Percentiles rank a stretch among this genome's conserved stretches.
phyloP scores from a whole-genome alignment of 2,888 invertebrate genomes.

The Parnassius glacialis region DNA sequence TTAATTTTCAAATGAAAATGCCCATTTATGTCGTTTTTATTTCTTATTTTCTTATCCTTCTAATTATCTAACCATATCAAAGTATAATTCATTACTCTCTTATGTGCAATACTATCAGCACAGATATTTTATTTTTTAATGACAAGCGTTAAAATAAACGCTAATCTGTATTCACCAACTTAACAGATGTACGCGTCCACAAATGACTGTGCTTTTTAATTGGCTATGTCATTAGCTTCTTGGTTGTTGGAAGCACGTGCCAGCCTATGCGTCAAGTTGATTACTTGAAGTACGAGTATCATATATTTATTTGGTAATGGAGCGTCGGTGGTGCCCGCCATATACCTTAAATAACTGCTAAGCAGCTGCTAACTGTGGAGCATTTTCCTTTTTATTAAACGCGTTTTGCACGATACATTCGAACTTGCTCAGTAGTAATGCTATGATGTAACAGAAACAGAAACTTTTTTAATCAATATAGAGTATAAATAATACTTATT shows the following conservation, averaged over 20 bases:
- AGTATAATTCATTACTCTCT: too few species aligned
- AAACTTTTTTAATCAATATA: too few species aligned
- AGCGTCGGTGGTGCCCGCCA: constrained; percentile 21
- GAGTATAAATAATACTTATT: too few species aligned
- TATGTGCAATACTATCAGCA: too few species aligned
- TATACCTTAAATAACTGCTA: constrained; percentile 25
- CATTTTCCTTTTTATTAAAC: constrained; percentile 1
- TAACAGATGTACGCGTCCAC: constrained; percentile 12
- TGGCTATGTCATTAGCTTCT: constrained; percentile 55
- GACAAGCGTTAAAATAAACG: background rate
- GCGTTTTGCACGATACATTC: too few species aligned
- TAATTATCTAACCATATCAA: too few species aligned
- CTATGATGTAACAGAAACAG: too few species aligned
- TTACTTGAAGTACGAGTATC: constrained; percentile 58
- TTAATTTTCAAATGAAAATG: too few species aligned
- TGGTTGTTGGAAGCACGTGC: constrained; percentile 46
- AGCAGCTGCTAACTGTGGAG: background rate
- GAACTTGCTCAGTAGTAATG: too few species aligned
- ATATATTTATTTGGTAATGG: constrained; percentile 50
- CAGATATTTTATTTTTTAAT: too few species aligned
- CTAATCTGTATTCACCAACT: background rate
- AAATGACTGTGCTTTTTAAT: constrained; percentile 51
- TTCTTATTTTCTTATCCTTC: too few species aligned
- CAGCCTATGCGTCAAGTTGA: constrained; percentile 56
- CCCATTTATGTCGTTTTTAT: too few species aligned